Evolutionary conservation across 2,888 invertebrate species (phyloP), one percentile per base, ranked within the genome.

Genomic region (Chironomus tentans): DNA sequence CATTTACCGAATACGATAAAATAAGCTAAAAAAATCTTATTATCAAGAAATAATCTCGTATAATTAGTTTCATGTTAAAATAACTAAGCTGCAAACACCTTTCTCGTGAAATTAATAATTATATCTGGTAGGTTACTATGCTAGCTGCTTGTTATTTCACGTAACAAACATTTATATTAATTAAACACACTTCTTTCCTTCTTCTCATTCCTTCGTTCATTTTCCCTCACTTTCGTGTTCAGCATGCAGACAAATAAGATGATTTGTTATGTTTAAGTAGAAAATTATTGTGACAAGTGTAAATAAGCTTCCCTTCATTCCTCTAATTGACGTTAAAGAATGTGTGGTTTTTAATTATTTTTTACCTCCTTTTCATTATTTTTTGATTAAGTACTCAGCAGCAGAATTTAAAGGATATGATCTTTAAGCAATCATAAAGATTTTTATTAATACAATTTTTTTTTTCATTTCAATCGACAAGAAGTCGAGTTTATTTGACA

Each of bases 21-120:
- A 38, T 38, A 38, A 38, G 22, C 68, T 28, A 28, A 38, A 68
- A 68, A 22, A 70, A 48, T 70, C 70, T 70, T 12, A 65, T 65
- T 65, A 65, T 65, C 65, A 65, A 65, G 65, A 10, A 65, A 65
- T 65, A 10, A 65, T 65, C 65, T 65, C 50, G 47, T 48, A 46
- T 48, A 70, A 70, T 70, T 70, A 70, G 70, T 70, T 70, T 70
- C 70, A 46, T 70, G 48, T 70, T 68, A 38, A 65, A 38, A 28
- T 28, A 28, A 68, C 28, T 38, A 38, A 68, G 28, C 28, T 28
- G 68, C 24, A 24, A 68, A 68, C n/a, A 15, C 68, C 38, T 68
- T 28, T 28, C 21, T 38, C 10, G 18, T 46, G 70, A 47, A 70
- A 47, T 70, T 70, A 70, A 21, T 70, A 70, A 70, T 70, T 70